Conservation (phyloP, 2,888 invertebrate species). For the Caenorhabditis auriculariae region DNA sequence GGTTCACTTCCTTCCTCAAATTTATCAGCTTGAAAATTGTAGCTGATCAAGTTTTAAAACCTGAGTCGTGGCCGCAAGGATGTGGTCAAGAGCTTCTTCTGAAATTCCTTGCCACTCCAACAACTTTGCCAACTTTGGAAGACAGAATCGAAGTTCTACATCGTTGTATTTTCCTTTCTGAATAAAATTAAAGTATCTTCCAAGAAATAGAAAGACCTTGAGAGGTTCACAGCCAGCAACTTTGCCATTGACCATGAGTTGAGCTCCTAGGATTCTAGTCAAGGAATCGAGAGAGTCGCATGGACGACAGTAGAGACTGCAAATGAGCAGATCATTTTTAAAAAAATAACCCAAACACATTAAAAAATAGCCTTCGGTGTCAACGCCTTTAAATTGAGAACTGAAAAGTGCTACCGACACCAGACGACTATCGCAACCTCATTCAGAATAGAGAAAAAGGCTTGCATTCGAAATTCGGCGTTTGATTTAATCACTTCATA, state of each 20-base stretch:
- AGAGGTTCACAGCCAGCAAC: conserved; percentile 42
- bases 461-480: too few species aligned
- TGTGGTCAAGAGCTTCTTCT: conserved; percentile 37
- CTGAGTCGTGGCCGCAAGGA: conserved; percentile 37
- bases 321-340: conserved; percentile 7
- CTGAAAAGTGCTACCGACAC: too few species aligned
- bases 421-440: too few species aligned
- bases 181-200: conserved; percentile 2
- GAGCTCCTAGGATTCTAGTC: conserved; percentile 37
- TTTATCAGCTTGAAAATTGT: not conserved
- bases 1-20: conserved; percentile 32
- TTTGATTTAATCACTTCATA: not conserved
- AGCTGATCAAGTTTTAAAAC: not conserved
- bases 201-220: too few species aligned
- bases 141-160: conserved; percentile 56
- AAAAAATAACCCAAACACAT: too few species aligned
- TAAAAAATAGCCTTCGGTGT: too few species aligned
- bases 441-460: not conserved
- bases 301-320: conserved; percentile 43
- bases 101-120: conserved; percentile 45
- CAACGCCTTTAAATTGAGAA: too few species aligned
- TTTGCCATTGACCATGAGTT: conserved; percentile 43
- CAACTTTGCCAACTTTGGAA: conserved; percentile 52
- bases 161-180: conserved; percentile 57
- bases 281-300: conserved; percentile 37